Conservation (phyloP, 2,888 invertebrate species). For the Xestia sexstrigata region DNA sequence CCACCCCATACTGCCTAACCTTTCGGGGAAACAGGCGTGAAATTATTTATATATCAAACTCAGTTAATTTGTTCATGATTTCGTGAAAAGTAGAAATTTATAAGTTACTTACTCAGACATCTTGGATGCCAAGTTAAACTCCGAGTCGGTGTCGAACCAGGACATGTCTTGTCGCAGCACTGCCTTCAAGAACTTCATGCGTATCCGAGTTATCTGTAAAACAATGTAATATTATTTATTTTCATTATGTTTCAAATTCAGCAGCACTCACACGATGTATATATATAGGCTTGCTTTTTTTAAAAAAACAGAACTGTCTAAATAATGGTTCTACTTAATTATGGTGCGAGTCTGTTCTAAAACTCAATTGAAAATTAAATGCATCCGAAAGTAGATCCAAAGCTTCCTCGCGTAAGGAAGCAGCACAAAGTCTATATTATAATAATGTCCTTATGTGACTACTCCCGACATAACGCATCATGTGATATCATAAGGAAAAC, state of each 20-base stretch:
- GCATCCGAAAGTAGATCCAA: neutral
- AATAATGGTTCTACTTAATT: neutral
- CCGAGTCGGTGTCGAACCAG: constrained; percentile 93
- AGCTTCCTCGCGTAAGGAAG: neutral
- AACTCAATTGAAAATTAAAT: neutral
- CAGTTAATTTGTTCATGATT: neutral
- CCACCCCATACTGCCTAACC: neutral
- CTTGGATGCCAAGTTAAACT: constrained; percentile 93
- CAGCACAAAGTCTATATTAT: neutral
- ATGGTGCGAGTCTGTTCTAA: neutral
- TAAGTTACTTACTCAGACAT: constrained; percentile 93
- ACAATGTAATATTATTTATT: neutral
- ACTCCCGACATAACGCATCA: neutral
- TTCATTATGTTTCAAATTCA: neutral
- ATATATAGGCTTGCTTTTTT: neutral
- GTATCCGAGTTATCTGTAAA: constrained; percentile 91
- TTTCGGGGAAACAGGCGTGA: neutral
- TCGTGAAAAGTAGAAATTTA: neutral
- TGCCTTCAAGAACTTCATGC: constrained; percentile 91
- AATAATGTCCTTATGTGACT: neutral
- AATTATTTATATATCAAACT: neutral
- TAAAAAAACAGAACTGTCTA: neutral
- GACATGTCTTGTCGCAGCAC: constrained; percentile 93
- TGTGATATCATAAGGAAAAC: constrained; percentile 14
- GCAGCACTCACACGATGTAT: neutral